Percentiles rank a stretch among this genome's conserved stretches.
Conservation (phyloP, 2,113 vertebrate genomes). For the Cyanoderma ruficeps region DNA sequence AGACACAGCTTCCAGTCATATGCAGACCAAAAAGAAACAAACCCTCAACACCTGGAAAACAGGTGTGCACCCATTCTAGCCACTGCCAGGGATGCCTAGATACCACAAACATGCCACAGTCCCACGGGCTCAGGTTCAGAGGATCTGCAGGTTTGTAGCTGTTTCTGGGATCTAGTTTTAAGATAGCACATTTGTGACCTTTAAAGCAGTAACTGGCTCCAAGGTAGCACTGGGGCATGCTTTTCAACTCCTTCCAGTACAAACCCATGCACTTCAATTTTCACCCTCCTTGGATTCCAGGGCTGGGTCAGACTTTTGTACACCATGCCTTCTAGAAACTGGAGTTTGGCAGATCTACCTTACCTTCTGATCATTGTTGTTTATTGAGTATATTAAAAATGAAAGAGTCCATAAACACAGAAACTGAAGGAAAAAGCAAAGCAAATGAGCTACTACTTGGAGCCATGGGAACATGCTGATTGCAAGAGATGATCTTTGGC, state of each 20-base stretch:
- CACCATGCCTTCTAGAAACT: background rate
- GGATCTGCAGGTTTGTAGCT: background rate
- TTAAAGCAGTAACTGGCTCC: background rate
- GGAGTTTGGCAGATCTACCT: background rate
- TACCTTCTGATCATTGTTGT: background rate
- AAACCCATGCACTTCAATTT: background rate
- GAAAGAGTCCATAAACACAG: background rate
- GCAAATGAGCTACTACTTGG: background rate
- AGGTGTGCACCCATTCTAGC: background rate
- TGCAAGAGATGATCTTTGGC: background rate
- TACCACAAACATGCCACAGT: background rate
- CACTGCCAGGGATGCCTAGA: background rate
- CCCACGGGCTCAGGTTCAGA: background rate
- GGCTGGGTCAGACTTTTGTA: background rate
- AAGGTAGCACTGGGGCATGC: background rate
- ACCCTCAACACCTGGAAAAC: background rate
- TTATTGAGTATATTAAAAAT: background rate
- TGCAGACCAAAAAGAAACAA: background rate
- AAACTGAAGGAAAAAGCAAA: background rate
- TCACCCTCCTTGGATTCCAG: background rate
- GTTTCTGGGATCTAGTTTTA: background rate
- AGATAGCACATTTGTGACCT: background rate
- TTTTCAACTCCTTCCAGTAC: background rate
- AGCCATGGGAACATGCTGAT: background rate
- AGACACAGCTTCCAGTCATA: background rate